Percentiles rank a stretch among this genome's conserved stretches.
Conservation (phyloP, 2,888 invertebrate species). For the Drosophila multiciliata region DNA sequence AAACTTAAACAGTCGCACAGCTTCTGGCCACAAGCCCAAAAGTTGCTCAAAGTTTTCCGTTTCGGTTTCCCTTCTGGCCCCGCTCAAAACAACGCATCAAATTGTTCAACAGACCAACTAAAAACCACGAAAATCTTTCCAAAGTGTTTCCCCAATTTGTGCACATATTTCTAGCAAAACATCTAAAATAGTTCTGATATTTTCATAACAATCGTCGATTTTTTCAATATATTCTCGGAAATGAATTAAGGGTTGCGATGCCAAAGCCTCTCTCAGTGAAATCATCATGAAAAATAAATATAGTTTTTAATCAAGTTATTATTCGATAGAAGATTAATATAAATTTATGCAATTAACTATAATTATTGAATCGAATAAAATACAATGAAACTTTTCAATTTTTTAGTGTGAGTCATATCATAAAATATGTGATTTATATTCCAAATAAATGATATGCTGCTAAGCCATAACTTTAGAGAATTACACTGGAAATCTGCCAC, state of each 20-base stretch:
- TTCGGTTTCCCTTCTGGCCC: slow-evolving; percentile 1
- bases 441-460: not conserved
- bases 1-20: slow-evolving; percentile 52
- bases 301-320: no score
- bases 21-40: slow-evolving; percentile 60
- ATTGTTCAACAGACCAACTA: slow-evolving; percentile 50
- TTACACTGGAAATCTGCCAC: not conserved
- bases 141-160: not conserved
- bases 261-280: no score
- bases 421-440: no score
- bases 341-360: no score
- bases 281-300: no score
- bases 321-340: no score
- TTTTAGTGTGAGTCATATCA: not conserved
- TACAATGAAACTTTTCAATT: not conserved
- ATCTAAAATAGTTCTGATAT: not conserved
- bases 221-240: not conserved
- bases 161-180: not conserved
- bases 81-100: slow-evolving; percentile 35
- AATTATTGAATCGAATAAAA: no score
- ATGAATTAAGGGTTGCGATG: no score
- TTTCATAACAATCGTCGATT: not conserved
- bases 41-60: slow-evolving; percentile 45
- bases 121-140: slow-evolving; percentile 33
- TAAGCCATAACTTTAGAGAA: no score